Conservation (phyloP, 1,140 invertebrate species). For the Cyclina sinensis region DNA sequence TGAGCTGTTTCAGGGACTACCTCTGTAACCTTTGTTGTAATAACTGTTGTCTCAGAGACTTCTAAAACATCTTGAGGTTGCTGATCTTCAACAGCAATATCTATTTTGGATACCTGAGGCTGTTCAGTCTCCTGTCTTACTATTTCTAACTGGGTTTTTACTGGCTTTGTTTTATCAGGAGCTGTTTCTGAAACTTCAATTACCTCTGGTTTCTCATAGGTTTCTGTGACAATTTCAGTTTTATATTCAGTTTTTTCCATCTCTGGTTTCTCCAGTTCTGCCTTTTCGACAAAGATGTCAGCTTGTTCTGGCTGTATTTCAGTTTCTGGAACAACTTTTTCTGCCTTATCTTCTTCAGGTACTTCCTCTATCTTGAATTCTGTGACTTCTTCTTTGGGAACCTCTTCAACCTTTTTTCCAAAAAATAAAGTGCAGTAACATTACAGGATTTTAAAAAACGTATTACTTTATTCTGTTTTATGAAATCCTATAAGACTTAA, state of each 20-base stretch:
- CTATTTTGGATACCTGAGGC: conserved; percentile 67
- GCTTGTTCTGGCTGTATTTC: conserved; percentile 61
- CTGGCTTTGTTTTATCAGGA: conserved; percentile 48
- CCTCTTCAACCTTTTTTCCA: conserved; percentile 25
- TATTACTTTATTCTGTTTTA: background rate
- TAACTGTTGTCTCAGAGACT: conserved; percentile 67
- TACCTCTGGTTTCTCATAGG: conserved; percentile 48
- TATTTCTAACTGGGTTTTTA: conserved; percentile 69
- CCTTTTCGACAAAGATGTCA: conserved; percentile 39
- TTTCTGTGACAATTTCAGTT: conserved; percentile 67
- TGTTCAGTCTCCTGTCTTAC: conserved; percentile 62
- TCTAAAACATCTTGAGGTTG: conserved; percentile 71
- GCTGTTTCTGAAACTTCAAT: conserved; percentile 51
- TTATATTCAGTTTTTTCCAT: conserved; percentile 63
- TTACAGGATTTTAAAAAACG: background rate
- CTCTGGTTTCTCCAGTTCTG: conserved; percentile 36
- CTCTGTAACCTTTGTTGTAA: conserved; percentile 16
- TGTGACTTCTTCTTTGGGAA: conserved; percentile 40
- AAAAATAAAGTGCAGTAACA: too few species aligned
- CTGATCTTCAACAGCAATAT: conserved; percentile 55
- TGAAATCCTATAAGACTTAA: too few species aligned
- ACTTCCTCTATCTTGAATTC: conserved; percentile 62
- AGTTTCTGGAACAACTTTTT: conserved; percentile 55
- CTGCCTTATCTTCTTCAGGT: conserved; percentile 37
- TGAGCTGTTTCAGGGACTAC: conserved; percentile 59